These are phyloP conservation scores for Metaphire vulgaris DNA, from an alignment of 1,140 invertebrate species.

Conservation along the genomic window DNA sequence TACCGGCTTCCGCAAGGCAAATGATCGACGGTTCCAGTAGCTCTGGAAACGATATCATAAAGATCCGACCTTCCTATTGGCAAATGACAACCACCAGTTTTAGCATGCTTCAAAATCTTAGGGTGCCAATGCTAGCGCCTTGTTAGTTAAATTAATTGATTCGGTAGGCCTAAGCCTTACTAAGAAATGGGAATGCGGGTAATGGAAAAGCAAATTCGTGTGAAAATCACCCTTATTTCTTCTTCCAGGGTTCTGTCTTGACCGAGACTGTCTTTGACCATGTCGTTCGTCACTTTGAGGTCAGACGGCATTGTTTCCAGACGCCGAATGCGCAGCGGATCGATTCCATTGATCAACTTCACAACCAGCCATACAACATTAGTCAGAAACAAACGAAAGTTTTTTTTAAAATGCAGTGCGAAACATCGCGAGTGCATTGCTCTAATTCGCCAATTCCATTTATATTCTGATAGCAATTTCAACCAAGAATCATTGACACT, in stretches of 20 bases:
- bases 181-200: too few relatives aligned
- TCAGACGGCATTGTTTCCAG: background rate
- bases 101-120: background rate
- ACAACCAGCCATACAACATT: too few relatives aligned
- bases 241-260: constrained; percentile 6
- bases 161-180: too few relatives aligned
- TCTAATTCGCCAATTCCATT: too few relatives aligned
- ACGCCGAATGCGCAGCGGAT: background rate
- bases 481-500: too few relatives aligned
- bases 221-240: constrained; percentile 11
- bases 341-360: background rate
- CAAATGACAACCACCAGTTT: constrained; percentile 1
- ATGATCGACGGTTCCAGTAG: background rate
- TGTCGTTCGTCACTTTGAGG: constrained; percentile 7
- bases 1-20: background rate
- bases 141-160: too few relatives aligned
- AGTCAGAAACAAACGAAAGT: too few relatives aligned
- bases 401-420: too few relatives aligned
- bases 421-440: too few relatives aligned
- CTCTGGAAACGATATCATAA: constrained; percentile 20
- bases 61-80: constrained; percentile 19
- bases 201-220: too few relatives aligned
- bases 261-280: background rate
- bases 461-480: too few relatives aligned
- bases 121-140: too few relatives aligned